phyloP scores from a whole-genome alignment of 2,797 vertebrate species.

The Botia almorhae region DNA sequence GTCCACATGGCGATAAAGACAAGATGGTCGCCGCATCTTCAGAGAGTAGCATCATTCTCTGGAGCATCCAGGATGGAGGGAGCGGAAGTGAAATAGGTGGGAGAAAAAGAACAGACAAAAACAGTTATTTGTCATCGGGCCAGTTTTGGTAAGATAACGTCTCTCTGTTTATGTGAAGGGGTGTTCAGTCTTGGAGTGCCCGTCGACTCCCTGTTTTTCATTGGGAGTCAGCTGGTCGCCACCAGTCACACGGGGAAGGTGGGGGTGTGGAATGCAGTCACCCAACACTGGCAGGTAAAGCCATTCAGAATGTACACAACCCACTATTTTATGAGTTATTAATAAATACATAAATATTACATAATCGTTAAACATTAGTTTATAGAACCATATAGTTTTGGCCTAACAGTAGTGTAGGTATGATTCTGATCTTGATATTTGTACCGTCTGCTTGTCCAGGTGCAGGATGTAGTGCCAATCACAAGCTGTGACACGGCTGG shows the following conservation, averaged over 20 bases:
- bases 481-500: constrained; percentile 97
- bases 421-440: not conserved
- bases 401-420: constrained; percentile 4
- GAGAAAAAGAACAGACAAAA: constrained; percentile 4
- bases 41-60: constrained; percentile 93
- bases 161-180: constrained; percentile 71
- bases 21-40: constrained; percentile 98
- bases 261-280: constrained; percentile 99
- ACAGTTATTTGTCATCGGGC: not conserved
- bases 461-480: constrained; percentile 97
- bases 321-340: not conserved
- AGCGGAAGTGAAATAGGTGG: constrained; percentile 93
- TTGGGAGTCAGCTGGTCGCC: constrained; percentile 97
- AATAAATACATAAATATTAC: not conserved
- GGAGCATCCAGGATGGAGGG: constrained; percentile 96
- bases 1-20: constrained; percentile 97
- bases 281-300: constrained; percentile 96
- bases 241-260: constrained; percentile 98
- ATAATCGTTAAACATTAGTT: not conserved
- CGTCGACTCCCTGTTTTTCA: constrained; percentile 96
- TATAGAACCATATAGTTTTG: not conserved
- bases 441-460: constrained; percentile 71
- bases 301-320: not conserved
- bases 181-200: constrained; percentile 95
- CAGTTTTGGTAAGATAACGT: not conserved